phyloP scores from a whole-genome alignment of 2,113 vertebrate genomes.

The Panthera tigris region DNA sequence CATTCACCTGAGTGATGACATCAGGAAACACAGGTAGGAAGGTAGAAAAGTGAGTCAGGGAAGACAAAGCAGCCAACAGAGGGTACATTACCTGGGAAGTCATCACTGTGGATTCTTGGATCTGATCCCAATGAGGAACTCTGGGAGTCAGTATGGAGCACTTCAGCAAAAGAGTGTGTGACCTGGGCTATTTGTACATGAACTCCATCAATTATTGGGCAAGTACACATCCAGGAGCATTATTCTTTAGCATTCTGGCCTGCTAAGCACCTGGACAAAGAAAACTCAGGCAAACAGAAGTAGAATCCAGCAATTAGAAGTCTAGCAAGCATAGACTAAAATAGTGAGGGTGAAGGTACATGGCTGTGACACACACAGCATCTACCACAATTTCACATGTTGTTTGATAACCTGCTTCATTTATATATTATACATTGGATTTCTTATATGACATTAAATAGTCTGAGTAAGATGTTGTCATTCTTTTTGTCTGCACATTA shows the following conservation, averaged over 20 bases:
- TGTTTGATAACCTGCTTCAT: background rate
- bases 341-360: background rate
- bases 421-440: background rate
- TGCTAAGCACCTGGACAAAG: background rate
- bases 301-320: background rate
- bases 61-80: background rate
- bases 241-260: background rate
- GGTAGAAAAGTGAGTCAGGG: background rate
- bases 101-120: background rate
- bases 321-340: background rate
- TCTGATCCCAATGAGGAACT: background rate
- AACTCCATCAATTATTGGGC: background rate
- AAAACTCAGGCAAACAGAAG: background rate
- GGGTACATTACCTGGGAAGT: background rate
- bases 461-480: background rate
- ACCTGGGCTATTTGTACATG: background rate
- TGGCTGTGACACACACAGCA: background rate
- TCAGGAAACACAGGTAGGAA: background rate
- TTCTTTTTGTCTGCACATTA: background rate
- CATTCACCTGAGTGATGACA: background rate
- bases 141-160: background rate
- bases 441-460: background rate
- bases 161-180: background rate
- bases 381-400: background rate
- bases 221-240: background rate